phyloP scores from a whole-genome alignment of 2,113 vertebrate species.

The Myotis brandtii region DNA sequence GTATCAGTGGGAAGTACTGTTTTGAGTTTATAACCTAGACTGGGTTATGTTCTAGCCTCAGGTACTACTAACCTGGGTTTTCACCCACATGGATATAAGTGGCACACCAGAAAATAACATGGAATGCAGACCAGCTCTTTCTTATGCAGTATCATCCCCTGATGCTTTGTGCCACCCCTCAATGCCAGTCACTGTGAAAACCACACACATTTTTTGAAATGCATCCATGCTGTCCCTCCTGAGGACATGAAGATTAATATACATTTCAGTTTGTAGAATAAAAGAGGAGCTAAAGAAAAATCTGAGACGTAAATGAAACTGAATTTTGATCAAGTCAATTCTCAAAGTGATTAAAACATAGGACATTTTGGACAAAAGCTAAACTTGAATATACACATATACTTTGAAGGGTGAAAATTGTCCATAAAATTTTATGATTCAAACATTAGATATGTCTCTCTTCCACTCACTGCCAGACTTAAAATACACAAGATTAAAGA shows the following conservation, averaged over 20 bases:
- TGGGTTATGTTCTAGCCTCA: not conserved
- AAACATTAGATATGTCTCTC: not conserved
- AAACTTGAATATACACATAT: not conserved
- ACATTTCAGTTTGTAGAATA: not conserved
- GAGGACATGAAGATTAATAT: conserved; percentile 9
- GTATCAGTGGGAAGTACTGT: not conserved
- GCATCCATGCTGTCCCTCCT: not conserved
- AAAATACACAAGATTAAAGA: not conserved
- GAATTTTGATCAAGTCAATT: conserved; percentile 22
- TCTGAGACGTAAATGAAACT: not conserved
- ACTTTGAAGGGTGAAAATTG: not conserved
- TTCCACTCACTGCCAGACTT: not conserved
- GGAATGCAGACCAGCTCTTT: not conserved
- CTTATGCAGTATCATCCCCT: not conserved
- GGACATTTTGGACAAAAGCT: conserved; percentile 28
- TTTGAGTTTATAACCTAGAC: not conserved
- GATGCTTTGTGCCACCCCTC: too few relatives aligned
- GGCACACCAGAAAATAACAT: not conserved
- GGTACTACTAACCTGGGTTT: not conserved
- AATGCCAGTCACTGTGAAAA: not conserved
- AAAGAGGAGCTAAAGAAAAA: not conserved
- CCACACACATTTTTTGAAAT: not conserved
- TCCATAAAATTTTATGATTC: conserved; percentile 16
- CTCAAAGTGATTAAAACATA: conserved; percentile 45
- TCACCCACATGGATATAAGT: not conserved